Conservation (phyloP, 2,113 vertebrate species). For the Phycodurus eques region DNA sequence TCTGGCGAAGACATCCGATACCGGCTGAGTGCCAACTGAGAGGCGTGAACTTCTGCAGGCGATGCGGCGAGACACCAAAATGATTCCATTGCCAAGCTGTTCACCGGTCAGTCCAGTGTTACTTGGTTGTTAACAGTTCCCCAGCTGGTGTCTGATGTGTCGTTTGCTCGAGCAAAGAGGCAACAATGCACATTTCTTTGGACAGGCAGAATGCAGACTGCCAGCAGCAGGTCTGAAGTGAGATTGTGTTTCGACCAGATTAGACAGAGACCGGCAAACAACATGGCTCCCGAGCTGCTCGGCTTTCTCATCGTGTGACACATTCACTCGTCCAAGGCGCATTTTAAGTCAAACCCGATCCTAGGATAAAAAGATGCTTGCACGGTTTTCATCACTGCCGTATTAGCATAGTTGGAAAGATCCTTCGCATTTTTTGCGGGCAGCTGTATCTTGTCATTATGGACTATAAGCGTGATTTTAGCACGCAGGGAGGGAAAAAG, state of each 20-base stretch:
- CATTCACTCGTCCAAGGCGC: slow-evolving; percentile 28
- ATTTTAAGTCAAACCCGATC: slow-evolving; percentile 38
- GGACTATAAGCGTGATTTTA: slow-evolving; percentile 27
- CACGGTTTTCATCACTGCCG: slow-evolving; percentile 8
- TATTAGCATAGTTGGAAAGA: slow-evolving; percentile 34
- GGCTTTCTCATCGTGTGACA: slow-evolving; percentile 30
- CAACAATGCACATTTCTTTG: slow-evolving; percentile 57
- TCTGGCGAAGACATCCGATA: slow-evolving; percentile 42
- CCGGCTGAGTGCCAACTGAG: slow-evolving; percentile 39
- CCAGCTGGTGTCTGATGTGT: slow-evolving; percentile 60
- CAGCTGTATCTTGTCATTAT: slow-evolving; percentile 17
- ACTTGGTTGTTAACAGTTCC: slow-evolving; percentile 60
- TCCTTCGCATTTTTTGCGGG: slow-evolving; percentile 31
- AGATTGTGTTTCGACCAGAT: slow-evolving; percentile 61
- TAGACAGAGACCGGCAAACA: slow-evolving; percentile 43
- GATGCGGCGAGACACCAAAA: slow-evolving; percentile 16
- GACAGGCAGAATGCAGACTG: slow-evolving; percentile 64
- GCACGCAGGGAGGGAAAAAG: slow-evolving; percentile 28
- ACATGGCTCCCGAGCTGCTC: slow-evolving; percentile 36
- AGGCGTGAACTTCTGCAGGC: slow-evolving; percentile 26
- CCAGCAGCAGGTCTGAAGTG: slow-evolving; percentile 54
- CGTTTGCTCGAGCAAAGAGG: slow-evolving; percentile 52
- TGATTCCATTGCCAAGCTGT: slow-evolving; percentile 39
- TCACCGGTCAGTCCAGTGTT: slow-evolving; percentile 50
- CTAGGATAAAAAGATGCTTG: slow-evolving; percentile 14